Evolutionary conservation across 2,113 vertebrate genomes (phyloP), one percentile per base, ranked within the genome.

Genomic region (Brachypteracias leptosomus): DNA sequence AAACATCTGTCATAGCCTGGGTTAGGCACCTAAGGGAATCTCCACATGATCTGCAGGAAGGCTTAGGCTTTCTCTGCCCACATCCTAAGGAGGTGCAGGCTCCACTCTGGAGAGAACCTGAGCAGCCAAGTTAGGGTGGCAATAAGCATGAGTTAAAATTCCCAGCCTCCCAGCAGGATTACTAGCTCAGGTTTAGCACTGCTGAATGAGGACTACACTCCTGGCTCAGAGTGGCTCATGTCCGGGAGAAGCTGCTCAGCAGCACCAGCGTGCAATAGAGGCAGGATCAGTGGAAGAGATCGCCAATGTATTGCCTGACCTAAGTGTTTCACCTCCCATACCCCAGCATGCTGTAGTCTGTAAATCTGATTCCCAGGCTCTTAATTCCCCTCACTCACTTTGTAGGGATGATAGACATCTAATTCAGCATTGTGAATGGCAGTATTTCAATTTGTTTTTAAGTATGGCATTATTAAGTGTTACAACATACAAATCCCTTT

Each of bases 1-100:
- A 35, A 52, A n/a, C 13, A 15, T 25, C 75, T 70, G 62, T 28
- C 6, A 8, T 0, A 6, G 70, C 18, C 65, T 0, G 0, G 55
- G 66, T 35, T 9, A 15, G 49, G 62, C n/a, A 40, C 29, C 12
- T 10, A 11, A 46, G 31, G 65, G 80, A 40, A 59, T 24, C 22
- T 40, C 75, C 76, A 1, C 13, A 1, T 5, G 31, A 9, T 22
- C 49, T 58, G 40, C 26, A 33, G 67, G 80, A 82, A 33, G 51
- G 42, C 54, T 79, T 26, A 21, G 57, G 47, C 46, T 40, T 61
- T 65, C 36, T 54, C 40, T 82, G 62, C 58, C 55, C 40, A 3
- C 17, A 21, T 29, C 44, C 49, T 40, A 38, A 15, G 74, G 44
- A 82, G 44, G 20, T 40, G 38, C 54, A 12, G 33, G 71, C 58